A percentile compares a stretch with the other conserved stretches of the same genome.
Conservation (phyloP, 23 tunicate species). For the Halocynthia roretzi region DNA sequence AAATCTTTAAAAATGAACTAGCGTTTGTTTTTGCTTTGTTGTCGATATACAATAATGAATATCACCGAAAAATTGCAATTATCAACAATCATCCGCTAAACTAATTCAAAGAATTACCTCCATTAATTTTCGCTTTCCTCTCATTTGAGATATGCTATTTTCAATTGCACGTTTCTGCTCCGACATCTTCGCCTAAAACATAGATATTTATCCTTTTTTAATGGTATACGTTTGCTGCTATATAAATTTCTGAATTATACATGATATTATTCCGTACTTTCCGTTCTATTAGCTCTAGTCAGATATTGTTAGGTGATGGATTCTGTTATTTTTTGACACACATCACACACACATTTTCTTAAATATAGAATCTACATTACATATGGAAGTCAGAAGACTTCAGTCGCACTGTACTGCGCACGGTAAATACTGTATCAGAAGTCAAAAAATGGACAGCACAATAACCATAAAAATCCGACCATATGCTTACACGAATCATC, state of each 20-base stretch:
- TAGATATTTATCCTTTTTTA: neutral
- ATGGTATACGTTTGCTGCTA: too few species aligned
- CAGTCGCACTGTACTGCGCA: neutral
- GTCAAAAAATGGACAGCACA: too few species aligned
- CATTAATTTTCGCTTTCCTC: conserved; percentile 50
- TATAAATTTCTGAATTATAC: too few species aligned
- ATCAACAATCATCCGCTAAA: neutral
- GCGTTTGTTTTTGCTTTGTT: too few species aligned
- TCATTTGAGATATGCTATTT: conserved; percentile 70
- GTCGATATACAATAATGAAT: too few species aligned
- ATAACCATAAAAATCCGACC: neutral
- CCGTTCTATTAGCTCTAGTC: too few species aligned
- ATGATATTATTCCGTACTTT: too few species aligned
- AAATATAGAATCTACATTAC: too few species aligned
- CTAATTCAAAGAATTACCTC: conserved; percentile 35
- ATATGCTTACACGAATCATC: conserved; percentile 49
- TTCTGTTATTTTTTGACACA: too few species aligned
- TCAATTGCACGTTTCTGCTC: conserved; percentile 83
- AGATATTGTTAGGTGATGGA: too few species aligned
- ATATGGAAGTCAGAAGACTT: neutral
- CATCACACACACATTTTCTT: too few species aligned
- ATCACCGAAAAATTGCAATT: neutral
- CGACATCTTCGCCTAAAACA: conserved; percentile 49
- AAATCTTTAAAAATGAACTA: too few species aligned
- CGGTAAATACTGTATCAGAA: neutral